Evolutionary conservation across 2,888 invertebrate genomes (phyloP), one percentile per base, ranked within the genome.

Genomic region (Lithodes maja): DNA sequence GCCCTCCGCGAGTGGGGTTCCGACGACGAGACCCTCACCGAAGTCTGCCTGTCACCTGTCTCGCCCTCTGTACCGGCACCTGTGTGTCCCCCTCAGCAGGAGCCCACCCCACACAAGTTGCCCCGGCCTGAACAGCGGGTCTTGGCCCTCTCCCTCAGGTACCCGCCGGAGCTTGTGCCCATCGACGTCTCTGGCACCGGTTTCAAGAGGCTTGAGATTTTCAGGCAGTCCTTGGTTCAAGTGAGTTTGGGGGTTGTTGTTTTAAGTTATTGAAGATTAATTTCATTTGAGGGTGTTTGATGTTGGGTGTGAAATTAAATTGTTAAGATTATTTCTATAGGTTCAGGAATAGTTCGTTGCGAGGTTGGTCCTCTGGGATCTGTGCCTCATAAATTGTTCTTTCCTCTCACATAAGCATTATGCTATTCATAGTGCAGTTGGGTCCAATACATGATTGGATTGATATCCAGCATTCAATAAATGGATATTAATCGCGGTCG

Each of bases 101-200:
- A 89, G 54, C 86, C 85, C 33, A 54, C 89, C 33, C 75, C 69
- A n/a, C 90, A 89, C 86, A 90, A 90, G 68, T 92, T 93, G 83
- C 93, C 93, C 55, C 92, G 93, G 1, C 93, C 93, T 3, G 93
- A 93, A 86, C 93, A 93, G 90, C 92, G 92, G 71, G 91, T 92
- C 3, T 92, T 92, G 85, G 92, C 93, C 50, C 86, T 93, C 49
- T 92, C 93, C 33, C 84, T 92, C 84, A 93, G 92, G 83, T 98
- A 97, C 95, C 97, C 97, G 86, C 97, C 97, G 92, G 96, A 97
- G 95, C 94, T 98, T 92, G 96, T 99, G 91, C 96, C 97, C 90
- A 97, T 99, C 93, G 98, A 99, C 94, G 96, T 97, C 86, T 97
- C 97, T 91, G 98, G 98, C 85, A 95, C 95, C 93, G 96, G 96